Conservation (phyloP, 2,797 vertebrate genomes). For the Nannoperca obscura region DNA sequence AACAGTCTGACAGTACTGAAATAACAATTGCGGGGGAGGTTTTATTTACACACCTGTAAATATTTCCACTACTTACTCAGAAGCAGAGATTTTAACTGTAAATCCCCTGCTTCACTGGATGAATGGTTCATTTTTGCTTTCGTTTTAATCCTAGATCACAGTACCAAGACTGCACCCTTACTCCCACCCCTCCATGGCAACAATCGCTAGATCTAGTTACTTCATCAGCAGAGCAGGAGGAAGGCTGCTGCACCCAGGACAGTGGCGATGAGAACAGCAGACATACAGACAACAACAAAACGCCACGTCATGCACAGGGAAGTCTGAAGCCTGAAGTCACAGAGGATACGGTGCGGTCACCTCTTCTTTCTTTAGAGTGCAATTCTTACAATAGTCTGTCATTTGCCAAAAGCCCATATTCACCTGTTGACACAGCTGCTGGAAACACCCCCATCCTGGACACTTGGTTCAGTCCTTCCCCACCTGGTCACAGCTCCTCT, state of each 20-base stretch:
- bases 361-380: conserved; percentile 4
- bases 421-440: neutral
- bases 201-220: conserved; percentile 79
- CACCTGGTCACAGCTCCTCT: neutral
- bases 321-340: neutral
- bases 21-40: too few relatives aligned
- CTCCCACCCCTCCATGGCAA: conserved; percentile 72
- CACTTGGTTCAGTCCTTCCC: conserved; percentile 11
- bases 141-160: conserved; percentile 53
- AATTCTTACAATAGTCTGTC: conserved; percentile 22
- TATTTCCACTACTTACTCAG: too few relatives aligned
- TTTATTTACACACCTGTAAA: too few relatives aligned
- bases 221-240: conserved; percentile 81
- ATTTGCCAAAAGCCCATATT: conserved; percentile 13
- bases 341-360: conserved; percentile 6
- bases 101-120: neutral
- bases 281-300: conserved; percentile 10
- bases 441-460: conserved; percentile 11
- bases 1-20: too few relatives aligned
- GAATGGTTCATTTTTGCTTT: conserved; percentile 1
- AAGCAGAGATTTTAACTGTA: neutral
- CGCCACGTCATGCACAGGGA: conserved; percentile 2
- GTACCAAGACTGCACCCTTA: conserved; percentile 42
- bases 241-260: conserved; percentile 42
- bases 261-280: conserved; percentile 30